Evolutionary conservation across 2,888 invertebrate genomes (phyloP).

Genomic region (Leptinotarsa peninsularis): DNA sequence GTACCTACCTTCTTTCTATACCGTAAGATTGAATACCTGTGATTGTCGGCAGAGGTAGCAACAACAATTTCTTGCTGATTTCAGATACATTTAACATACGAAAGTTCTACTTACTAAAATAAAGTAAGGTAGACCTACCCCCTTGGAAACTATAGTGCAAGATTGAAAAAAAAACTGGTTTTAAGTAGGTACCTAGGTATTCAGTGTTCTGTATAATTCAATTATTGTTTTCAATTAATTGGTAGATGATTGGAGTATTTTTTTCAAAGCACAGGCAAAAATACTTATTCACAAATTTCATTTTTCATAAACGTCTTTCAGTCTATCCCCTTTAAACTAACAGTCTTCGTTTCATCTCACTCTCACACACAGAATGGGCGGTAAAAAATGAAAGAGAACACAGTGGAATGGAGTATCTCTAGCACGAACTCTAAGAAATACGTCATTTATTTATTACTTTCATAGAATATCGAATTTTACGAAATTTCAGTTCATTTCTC

Average conservation of each 20-base stretch:
- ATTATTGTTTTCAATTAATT: background rate
- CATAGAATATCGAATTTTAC: background rate
- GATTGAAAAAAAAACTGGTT: too few species aligned
- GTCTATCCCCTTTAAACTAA: slow-evolving; percentile 63
- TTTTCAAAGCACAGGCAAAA: background rate
- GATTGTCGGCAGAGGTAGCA: too few species aligned
- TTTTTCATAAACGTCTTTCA: slow-evolving; percentile 38
- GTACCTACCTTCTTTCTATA: too few species aligned
- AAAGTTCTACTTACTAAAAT: too few species aligned
- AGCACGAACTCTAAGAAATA: slow-evolving; percentile 46
- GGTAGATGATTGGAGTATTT: background rate
- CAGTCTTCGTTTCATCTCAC: slow-evolving; percentile 59
- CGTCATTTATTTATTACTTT: slow-evolving; percentile 46
- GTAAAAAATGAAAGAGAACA: slow-evolving; percentile 56
- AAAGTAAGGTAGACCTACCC: too few species aligned
- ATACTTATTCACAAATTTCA: slow-evolving; percentile 25
- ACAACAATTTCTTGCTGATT: too few species aligned
- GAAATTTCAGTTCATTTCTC: slow-evolving; percentile 21
- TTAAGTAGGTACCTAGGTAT: background rate
- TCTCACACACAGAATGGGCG: slow-evolving; percentile 50
- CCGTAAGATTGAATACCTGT: too few species aligned
- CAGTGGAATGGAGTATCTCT: slow-evolving; percentile 50
- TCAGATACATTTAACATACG: too few species aligned
- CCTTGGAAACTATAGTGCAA: too few species aligned
- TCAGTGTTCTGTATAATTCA: too few species aligned